Conservation (phyloP, 2,113 vertebrate species). For the Varanus komodoensis region DNA sequence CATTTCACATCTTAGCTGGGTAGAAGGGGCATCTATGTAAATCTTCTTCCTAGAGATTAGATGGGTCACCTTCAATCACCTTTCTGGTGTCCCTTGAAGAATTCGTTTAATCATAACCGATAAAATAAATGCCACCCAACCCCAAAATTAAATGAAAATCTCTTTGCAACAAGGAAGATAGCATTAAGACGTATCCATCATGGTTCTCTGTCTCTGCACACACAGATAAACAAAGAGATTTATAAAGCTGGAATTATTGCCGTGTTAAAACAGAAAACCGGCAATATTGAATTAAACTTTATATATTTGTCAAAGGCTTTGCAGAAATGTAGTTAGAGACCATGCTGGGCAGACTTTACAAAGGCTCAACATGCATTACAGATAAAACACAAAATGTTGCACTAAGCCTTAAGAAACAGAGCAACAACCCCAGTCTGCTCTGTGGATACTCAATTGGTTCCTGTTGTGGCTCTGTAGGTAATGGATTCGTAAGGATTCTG, state of each 20-base stretch:
- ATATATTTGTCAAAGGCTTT: slow-evolving; percentile 64
- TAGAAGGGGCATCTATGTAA: slow-evolving; percentile 49
- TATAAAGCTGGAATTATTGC: slow-evolving; percentile 61
- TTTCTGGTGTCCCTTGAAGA: slow-evolving; percentile 66
- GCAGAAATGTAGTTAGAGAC: slow-evolving; percentile 24
- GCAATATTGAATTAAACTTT: slow-evolving; percentile 64
- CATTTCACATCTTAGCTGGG: slow-evolving; percentile 44
- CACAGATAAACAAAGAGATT: slow-evolving; percentile 65
- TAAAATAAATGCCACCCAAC: slow-evolving; percentile 62
- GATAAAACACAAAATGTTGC: rapidly evolving
- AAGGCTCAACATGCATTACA: background rate
- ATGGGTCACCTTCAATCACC: slow-evolving; percentile 70
- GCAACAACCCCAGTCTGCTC: background rate
- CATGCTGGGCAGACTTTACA: slow-evolving; percentile 7
- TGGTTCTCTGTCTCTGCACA: slow-evolving; percentile 58
- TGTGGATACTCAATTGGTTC: slow-evolving; percentile 30
- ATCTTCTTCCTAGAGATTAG: slow-evolving; percentile 63
- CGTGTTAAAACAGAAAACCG: slow-evolving; percentile 61
- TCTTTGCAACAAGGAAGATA: slow-evolving; percentile 65
- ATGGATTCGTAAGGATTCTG: slow-evolving; percentile 15
- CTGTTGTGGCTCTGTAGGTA: background rate
- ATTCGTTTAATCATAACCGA: slow-evolving; percentile 65
- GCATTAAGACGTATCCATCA: slow-evolving; percentile 57
- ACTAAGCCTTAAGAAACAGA: slow-evolving; percentile 8
- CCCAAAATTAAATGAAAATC: slow-evolving; percentile 66